phyloP scores from a whole-genome alignment of 2,888 invertebrate genomes.

The Epistrophella euchroma region DNA sequence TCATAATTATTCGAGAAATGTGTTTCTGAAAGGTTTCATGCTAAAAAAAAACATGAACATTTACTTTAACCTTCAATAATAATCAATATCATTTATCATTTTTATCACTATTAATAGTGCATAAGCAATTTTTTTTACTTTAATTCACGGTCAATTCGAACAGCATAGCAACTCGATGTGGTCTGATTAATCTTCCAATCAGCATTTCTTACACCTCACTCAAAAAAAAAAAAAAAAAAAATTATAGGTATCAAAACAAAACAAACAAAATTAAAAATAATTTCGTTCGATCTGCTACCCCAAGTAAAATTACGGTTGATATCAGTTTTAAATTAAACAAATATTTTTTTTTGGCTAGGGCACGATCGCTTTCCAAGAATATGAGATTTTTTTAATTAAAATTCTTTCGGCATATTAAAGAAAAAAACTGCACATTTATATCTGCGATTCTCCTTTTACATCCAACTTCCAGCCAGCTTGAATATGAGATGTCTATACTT shows the following conservation, averaged over 20 bases:
- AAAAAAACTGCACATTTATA: constrained; percentile 4
- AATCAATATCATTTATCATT: neutral
- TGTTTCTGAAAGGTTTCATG: neutral
- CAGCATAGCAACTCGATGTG: neutral
- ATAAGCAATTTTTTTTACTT: neutral
- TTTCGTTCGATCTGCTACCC: neutral
- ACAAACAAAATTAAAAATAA: neutral
- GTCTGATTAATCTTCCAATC: constrained; percentile 3
- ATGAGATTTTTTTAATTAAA: constrained; percentile 12
- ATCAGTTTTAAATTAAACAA: neutral
- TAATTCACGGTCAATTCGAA: constrained; percentile 6
- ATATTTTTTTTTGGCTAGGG: neutral
- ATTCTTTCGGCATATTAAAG: constrained; percentile 6
- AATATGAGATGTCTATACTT: neutral
- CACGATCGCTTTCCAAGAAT: constrained; percentile 14
- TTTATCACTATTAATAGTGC: neutral
- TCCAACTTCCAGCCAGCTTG: neutral
- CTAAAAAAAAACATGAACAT: neutral
- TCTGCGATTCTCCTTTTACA: constrained; percentile 8
- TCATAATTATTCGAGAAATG: too few relatives aligned
- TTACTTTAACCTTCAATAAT: constrained; percentile 1
- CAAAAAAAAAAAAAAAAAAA: neutral
- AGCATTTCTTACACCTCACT: neutral
- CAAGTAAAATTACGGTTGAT: too few relatives aligned
- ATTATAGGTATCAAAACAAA: neutral